phyloP scores from a whole-genome alignment of 2,797 vertebrate genomes.

The Notoglanidium macrostoma region DNA sequence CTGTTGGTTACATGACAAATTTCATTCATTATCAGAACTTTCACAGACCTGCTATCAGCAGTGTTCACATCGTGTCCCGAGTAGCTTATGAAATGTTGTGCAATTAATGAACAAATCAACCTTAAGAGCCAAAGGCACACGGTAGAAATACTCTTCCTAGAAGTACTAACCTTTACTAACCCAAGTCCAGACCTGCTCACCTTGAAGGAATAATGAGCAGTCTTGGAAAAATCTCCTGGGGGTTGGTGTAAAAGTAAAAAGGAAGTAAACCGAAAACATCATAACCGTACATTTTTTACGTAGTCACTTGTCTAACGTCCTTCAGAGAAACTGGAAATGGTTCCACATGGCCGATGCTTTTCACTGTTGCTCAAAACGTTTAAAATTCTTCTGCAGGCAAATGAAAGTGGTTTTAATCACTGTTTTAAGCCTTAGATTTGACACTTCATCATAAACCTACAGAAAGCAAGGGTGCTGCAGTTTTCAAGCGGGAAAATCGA shows the following conservation, averaged over 20 bases:
- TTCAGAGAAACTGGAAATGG: neutral
- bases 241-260: neutral
- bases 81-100: neutral
- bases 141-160: neutral
- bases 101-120: constrained; percentile 19
- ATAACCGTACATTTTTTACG: neutral
- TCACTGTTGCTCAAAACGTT: neutral
- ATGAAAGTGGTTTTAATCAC: neutral
- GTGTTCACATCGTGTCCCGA: neutral
- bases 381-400: neutral
- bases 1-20: neutral
- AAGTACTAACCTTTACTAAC: neutral
- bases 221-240: too few species aligned
- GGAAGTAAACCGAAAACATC: neutral
- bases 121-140: constrained; percentile 3
- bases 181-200: too few species aligned
- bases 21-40: neutral
- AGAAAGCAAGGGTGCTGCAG: neutral
- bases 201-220: neutral
- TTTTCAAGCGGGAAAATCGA: neutral
- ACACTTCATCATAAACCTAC: neutral
- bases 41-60: neutral
- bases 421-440: neutral
- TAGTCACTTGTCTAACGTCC: neutral
- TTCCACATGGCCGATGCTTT: neutral